Evolutionary conservation across 2,797 vertebrate genomes (phyloP).

Genomic region (Chelon auratus): DNA sequence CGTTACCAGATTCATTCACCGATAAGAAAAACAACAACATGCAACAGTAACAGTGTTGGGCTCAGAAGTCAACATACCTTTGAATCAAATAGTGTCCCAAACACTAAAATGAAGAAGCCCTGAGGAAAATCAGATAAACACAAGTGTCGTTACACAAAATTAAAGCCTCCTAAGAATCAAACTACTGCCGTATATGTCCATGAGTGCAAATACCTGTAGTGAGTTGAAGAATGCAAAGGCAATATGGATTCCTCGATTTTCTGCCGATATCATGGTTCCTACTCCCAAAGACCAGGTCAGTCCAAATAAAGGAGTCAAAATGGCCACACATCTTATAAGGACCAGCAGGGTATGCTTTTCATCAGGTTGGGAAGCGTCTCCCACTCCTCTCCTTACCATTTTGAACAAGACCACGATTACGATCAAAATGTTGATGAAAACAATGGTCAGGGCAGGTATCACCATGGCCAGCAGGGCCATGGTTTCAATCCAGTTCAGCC

Average conservation of each 20-base stretch:
- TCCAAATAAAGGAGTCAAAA: conserved; percentile 91
- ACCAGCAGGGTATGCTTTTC: conserved; percentile 87
- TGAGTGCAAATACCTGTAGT: conserved; percentile 76
- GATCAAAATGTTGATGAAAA: conserved; percentile 87
- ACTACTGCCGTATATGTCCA: not conserved
- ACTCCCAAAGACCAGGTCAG: conserved; percentile 94
- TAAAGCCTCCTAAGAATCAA: not conserved
- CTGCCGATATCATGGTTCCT: conserved; percentile 75
- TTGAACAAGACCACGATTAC: conserved; percentile 88
- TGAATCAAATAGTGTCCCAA: conserved; percentile 79
- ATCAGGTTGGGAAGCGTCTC: conserved; percentile 81
- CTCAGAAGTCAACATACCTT: conserved; percentile 69
- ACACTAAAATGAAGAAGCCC: conserved; percentile 84
- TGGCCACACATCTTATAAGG: conserved; percentile 88
- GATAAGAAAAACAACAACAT: not conserved
- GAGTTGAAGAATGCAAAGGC: conserved; percentile 84
- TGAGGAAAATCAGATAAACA: conserved; percentile 73
- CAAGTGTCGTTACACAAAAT: not conserved
- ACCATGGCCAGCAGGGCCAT: conserved; percentile 88
- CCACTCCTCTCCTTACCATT: conserved; percentile 87
- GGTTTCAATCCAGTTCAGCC: conserved; percentile 90
- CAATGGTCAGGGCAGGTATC: conserved; percentile 88
- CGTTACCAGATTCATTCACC: too few species aligned
- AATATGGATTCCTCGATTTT: conserved; percentile 69
- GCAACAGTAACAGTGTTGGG: not conserved